These are phyloP conservation scores for Drosophila meridiana DNA, from an alignment of 2,888 invertebrate genomes.

Conservation along the genomic window DNA sequence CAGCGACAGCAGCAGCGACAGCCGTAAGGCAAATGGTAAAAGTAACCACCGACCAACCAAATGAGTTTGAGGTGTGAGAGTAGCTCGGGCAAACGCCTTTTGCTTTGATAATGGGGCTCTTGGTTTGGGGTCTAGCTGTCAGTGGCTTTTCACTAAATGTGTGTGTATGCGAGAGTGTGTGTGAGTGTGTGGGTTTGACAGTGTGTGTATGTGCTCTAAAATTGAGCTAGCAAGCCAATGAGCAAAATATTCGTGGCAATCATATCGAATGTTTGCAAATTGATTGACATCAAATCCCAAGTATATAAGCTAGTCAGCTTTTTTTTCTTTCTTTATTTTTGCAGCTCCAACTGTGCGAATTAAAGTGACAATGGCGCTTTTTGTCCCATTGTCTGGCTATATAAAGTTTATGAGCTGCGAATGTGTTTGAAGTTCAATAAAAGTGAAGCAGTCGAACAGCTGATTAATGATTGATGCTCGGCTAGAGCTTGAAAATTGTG, in stretches of 20 bases:
- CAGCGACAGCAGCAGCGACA: constrained; percentile 30
- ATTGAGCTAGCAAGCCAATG: constrained; percentile 48
- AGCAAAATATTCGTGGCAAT: constrained; percentile 49
- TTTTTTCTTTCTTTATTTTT: neutral
- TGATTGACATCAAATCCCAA: constrained; percentile 51
- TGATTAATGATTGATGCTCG: constrained; percentile 11
- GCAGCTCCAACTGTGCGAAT: constrained; percentile 16
- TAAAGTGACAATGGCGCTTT: constrained; percentile 30
- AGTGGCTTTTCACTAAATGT: constrained; percentile 34
- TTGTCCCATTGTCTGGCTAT: constrained; percentile 11
- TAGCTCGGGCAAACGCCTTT: constrained; percentile 63
- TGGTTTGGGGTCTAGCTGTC: constrained; percentile 46
- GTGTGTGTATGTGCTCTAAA: constrained; percentile 29
- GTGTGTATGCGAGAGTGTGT: constrained; percentile 1
- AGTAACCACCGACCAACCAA: constrained; percentile 76
- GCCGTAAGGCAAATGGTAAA: constrained; percentile 77
- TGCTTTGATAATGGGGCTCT: constrained; percentile 74
- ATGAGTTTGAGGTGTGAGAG: constrained; percentile 73
- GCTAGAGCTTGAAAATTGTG: too few relatives aligned
- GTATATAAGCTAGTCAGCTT: constrained; percentile 7
- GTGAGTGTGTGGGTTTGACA: neutral
- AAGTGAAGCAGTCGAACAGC: neutral
- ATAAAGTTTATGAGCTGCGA: constrained; percentile 17
- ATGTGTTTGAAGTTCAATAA: constrained; percentile 15
- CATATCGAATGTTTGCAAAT: constrained; percentile 51